These are phyloP conservation scores for Nycticebus coucang DNA, from an alignment of 2,113 vertebrate genomes.

Conservation along the genomic window DNA sequence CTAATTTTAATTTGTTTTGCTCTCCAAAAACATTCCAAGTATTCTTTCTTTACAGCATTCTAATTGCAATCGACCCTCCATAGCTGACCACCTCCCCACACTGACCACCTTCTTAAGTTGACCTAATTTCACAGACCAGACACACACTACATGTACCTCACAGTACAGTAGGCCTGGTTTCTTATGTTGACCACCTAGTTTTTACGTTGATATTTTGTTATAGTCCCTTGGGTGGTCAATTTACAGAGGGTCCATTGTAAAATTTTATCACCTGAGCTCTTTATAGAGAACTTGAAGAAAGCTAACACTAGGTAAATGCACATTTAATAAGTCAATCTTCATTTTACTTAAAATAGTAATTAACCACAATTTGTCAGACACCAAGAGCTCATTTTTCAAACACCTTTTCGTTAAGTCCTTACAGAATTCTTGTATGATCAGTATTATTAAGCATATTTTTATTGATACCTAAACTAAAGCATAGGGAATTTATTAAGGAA, in stretches of 20 bases:
- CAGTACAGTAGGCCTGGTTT: too few relatives aligned
- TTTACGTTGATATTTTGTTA: too few relatives aligned
- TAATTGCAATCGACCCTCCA: not conserved
- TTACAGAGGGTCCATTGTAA: too few relatives aligned
- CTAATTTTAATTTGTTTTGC: not conserved
- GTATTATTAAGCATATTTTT: not conserved
- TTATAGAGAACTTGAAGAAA: not conserved
- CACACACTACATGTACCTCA: too few relatives aligned
- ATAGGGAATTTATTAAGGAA: not conserved
- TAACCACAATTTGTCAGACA: not conserved
- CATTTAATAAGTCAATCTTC: conserved; percentile 7
- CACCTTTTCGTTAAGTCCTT: not conserved
- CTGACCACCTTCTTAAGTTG: too few relatives aligned
- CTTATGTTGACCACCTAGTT: too few relatives aligned
- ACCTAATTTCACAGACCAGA: too few relatives aligned
- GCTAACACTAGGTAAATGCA: not conserved
- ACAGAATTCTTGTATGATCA: not conserved
- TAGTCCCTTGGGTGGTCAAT: too few relatives aligned
- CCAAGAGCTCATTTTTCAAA: not conserved
- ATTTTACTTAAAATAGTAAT: conserved; percentile 42
- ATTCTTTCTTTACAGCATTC: not conserved
- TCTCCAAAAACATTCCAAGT: not conserved
- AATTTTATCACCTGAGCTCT: not conserved
- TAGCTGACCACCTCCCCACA: too few relatives aligned
- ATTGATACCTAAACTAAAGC: not conserved